These are phyloP conservation scores for Pandemis cinnamomeana DNA, from an alignment of 2,888 invertebrate species.

Conservation along the genomic window DNA sequence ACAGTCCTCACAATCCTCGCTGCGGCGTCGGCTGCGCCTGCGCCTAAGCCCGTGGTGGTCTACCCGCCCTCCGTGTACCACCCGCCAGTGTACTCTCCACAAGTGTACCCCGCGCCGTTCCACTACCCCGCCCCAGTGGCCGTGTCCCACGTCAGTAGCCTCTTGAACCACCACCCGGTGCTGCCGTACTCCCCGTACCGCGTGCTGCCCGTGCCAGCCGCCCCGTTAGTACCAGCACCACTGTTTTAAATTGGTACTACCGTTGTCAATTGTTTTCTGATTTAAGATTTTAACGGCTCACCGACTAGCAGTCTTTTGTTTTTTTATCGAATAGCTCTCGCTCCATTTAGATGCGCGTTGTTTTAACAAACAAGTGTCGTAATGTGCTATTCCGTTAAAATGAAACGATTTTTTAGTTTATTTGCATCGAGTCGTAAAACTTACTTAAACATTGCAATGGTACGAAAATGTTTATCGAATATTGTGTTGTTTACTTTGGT, in stretches of 20 bases:
- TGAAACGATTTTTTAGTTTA: neutral
- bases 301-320: neutral
- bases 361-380: constrained; percentile 2
- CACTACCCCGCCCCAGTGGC: constrained; percentile 60
- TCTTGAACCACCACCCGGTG: constrained; percentile 52
- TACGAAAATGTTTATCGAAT: neutral
- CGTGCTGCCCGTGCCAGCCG: constrained; percentile 52
- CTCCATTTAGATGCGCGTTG: constrained; percentile 15
- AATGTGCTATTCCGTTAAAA: constrained; percentile 8
- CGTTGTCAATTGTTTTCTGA: neutral
- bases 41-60: constrained; percentile 60
- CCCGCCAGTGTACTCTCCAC: constrained; percentile 48
- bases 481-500: constrained; percentile 21
- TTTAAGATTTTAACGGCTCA: neutral
- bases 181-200: constrained; percentile 52
- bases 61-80: constrained; percentile 52
- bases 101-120: constrained; percentile 57
- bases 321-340: constrained; percentile 18
- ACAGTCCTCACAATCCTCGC: constrained; percentile 56
- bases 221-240: constrained; percentile 28
- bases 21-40: constrained; percentile 54
- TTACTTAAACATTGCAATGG: constrained; percentile 9
- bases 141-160: constrained; percentile 50
- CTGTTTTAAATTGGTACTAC: constrained; percentile 11
- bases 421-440: neutral